These are phyloP conservation scores for Misgurnus mizolepis DNA, from an alignment of 2,113 vertebrate species.

Conservation along the genomic window DNA sequence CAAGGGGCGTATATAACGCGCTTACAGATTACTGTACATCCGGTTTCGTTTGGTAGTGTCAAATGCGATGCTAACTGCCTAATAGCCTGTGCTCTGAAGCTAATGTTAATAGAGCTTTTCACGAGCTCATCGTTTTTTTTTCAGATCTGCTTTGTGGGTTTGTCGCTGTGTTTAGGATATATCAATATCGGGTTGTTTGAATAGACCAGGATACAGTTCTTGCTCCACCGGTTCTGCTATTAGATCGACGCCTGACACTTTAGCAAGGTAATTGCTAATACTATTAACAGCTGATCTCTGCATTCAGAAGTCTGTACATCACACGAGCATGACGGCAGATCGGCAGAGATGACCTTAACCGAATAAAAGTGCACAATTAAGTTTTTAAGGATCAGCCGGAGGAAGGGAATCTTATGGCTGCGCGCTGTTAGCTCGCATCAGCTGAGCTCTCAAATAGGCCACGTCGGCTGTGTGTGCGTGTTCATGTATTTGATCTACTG, in stretches of 20 bases:
- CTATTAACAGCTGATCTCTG: neutral
- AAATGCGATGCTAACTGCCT: neutral
- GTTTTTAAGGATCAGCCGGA: neutral
- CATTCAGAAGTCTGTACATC: neutral
- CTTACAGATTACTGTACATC: neutral
- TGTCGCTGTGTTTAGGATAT: neutral
- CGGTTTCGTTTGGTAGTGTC: neutral
- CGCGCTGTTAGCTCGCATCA: constrained; percentile 47
- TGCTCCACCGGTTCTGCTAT: neutral
- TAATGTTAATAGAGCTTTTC: neutral
- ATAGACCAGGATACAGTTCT: neutral
- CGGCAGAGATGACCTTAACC: constrained; percentile 6
- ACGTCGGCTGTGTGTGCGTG: constrained; percentile 63
- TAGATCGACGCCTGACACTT: constrained; percentile 8
- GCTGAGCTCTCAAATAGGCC: constrained; percentile 54
- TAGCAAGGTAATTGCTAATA: constrained; percentile 2
- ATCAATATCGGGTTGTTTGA: neutral
- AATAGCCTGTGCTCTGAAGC: neutral
- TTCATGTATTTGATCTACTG: constrained; percentile 58
- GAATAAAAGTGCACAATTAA: neutral
- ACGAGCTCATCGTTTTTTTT: neutral
- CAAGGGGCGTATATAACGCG: neutral
- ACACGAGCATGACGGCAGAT: neutral
- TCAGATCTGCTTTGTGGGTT: neutral
- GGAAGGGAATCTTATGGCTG: neutral